phyloP scores from a whole-genome alignment of 2,113 vertebrate species.

The Actenoides lindsayi region DNA sequence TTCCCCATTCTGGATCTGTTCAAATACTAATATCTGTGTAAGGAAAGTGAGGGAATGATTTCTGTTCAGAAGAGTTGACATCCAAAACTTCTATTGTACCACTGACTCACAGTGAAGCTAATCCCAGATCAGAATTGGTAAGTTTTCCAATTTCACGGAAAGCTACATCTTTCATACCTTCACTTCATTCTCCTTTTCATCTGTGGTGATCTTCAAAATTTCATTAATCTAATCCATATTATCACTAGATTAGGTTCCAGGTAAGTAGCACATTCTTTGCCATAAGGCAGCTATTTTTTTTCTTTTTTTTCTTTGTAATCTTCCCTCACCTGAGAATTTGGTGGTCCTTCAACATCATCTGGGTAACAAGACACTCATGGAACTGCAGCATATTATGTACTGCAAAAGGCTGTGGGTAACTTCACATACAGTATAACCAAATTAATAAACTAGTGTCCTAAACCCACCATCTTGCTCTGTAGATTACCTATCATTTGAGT shows the following conservation, averaged over 20 bases:
- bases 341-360: background rate
- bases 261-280: background rate
- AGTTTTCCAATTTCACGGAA: background rate
- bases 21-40: background rate
- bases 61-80: background rate
- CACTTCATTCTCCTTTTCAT: background rate
- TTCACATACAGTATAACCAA: accelerated
- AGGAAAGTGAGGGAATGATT: background rate
- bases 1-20: background rate
- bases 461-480: background rate
- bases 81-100: background rate
- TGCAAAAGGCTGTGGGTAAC: background rate
- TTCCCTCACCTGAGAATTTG: background rate
- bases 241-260: background rate
- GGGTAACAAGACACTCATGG: accelerated
- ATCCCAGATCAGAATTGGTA: background rate
- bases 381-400: background rate
- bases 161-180: background rate
- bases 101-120: accelerated
- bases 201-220: background rate
- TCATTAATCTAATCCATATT: background rate
- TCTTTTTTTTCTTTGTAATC: background rate
- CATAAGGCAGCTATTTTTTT: background rate
- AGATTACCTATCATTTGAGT: background rate
- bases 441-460: background rate